Base-by-base conservation (phyloP, 2,797 vertebrate genomes). In the Petrocephalus schoutedeni region DNA sequence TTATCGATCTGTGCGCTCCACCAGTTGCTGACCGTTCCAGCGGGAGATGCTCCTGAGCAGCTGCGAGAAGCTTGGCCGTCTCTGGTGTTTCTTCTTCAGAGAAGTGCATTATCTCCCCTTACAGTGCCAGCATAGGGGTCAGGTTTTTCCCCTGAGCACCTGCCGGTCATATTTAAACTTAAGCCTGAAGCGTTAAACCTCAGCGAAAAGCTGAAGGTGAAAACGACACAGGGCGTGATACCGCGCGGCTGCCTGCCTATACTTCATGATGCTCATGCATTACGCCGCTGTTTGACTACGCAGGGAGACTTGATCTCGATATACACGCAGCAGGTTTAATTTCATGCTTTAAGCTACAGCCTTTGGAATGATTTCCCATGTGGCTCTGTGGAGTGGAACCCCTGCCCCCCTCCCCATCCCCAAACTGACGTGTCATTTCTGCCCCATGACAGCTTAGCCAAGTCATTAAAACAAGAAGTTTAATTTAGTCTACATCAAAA, bases 381-480 rank as follows among this genome's bases (percentile, higher is more conserved):
- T 61, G 88, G 71, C 56, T 19, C 74, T 82, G 88, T 41, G 82
- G 32, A 28, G 9, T 6, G 16, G 51, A 36, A 41, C 57, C 7
- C 14, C 28, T 28, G 3, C 51, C 21, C n/a, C 59, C 82, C 23
- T 1, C 19, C 67, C 36, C 6, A 45, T 9, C 14, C 61, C 23
- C 58, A 49, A 80, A n/a, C 71, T 77, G 71, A 77, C 74, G 41
- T 16, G 53, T 59, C 84, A 51, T 4, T 19, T 32, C 61, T 32
- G n/a, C 61, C 89, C 64, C 21, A 91, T 91, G 92, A 90, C 89
- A 89, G 92, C 77, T 71, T 89, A 92, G 92, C 91, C 90, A 90
- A 92, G 91, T 91, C 89, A 88, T 90, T 90, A 89, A 84, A 84
- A 88, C 91, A 56, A 64, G 84, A 89, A 28, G 90, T 92, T 87